Evolutionary conservation across 1,140 invertebrate species (phyloP), one percentile per base, ranked within the genome.

Genomic region (Aphelinus atriplicis): DNA sequence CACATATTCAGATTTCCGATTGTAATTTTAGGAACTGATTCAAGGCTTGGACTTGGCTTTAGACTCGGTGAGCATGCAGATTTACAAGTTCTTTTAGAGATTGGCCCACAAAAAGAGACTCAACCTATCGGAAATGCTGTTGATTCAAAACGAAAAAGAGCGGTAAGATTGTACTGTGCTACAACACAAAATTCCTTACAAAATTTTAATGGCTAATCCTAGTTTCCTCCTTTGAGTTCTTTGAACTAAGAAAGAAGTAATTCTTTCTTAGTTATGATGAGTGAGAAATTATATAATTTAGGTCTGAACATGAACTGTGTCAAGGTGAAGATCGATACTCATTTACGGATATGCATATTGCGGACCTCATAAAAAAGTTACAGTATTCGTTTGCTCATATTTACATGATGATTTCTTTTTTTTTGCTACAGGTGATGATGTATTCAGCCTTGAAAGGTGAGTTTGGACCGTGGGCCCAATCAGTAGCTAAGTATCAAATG

Each of bases 61-160:
- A 89, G 93, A 51, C 87, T 95, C 2, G 94, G 94, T 1, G 90
- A 94, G 66, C 92, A 95, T 84, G 94, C 94, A 0, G 94, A 95
- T 84, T 91, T 95, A 79, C 94, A 95, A 83, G 85, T 95, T 2
- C 75, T 94, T 10, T 84, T 94, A 42, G 94, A 95, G 82, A 82
- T 95, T 5, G 94, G 94, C 1, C 94, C 94, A 1, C 94, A 95
- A 81, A 90, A 84, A 6, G 87, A 91, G 58, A 95, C 94, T 0
- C 90, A 90, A 60, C 88, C 92, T 0, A 85, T 94, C 7, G 90
- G 91, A 0, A 77, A 78, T 66, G 64, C 84, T 77, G 71, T 75
- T 2, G 81, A 84, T 2, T 76, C 82, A 1, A 85, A 86, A 58
- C 80, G 78, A 50, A 81, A 85, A 75, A 69, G 86, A 81, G 77